A percentile compares a stretch with the other conserved stretches of the same genome.
Conservation (phyloP, 2,888 invertebrate species). For the Alviniconcha strummeri region DNA sequence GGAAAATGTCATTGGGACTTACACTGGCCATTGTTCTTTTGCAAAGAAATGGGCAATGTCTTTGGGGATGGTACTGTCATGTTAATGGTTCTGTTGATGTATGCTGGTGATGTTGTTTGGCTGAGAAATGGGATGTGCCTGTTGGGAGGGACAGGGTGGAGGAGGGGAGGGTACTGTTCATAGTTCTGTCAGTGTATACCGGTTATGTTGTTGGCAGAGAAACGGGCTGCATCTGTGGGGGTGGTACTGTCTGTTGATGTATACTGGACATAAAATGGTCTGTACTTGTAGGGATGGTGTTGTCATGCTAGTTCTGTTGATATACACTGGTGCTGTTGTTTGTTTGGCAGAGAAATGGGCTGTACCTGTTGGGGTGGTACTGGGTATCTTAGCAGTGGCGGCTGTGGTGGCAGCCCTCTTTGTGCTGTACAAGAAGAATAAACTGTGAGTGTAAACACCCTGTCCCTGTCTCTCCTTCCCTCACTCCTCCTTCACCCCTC, state of each 20-base stretch:
- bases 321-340: no score
- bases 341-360: slow-evolving; percentile 37
- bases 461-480: neutral
- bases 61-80: neutral
- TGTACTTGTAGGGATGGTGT: no score
- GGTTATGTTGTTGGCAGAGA: neutral
- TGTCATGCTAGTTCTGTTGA: no score
- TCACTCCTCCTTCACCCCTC: neutral
- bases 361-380: slow-evolving; percentile 50
- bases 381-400: slow-evolving; percentile 49
- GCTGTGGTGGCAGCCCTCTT: slow-evolving; percentile 44
- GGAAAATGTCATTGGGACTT: no score
- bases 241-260: neutral
- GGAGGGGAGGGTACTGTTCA: neutral
- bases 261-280: no score
- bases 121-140: neutral
- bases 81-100: neutral
- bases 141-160: neutral
- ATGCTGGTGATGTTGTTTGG: neutral
- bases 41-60: neutral
- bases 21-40: neutral
- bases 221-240: neutral
- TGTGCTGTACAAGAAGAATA: slow-evolving; percentile 42
- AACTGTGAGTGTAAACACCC: slow-evolving; percentile 35
- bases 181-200: neutral